Conservation (phyloP, 2,888 invertebrate species). For the Prenolepis imparis region DNA sequence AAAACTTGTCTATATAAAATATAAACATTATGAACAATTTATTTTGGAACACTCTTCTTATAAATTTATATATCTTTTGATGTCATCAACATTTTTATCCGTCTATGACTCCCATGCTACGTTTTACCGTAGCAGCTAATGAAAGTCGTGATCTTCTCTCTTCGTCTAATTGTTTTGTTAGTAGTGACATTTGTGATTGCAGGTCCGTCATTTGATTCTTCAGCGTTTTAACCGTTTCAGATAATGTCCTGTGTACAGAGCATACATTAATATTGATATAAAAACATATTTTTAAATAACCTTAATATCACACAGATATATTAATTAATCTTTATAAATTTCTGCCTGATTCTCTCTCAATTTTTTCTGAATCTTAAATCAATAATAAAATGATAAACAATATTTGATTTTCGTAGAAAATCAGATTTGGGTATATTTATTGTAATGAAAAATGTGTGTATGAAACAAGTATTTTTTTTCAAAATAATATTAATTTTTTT, state of each 20-base stretch:
- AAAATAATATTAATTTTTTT: neutral
- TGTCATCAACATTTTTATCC: constrained; percentile 37
- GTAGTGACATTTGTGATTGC: constrained; percentile 88
- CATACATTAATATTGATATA: constrained; percentile 81
- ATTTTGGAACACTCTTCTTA: constrained; percentile 12
- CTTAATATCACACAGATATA: neutral
- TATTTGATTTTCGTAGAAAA: neutral
- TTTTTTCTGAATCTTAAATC: neutral
- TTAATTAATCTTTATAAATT: neutral
- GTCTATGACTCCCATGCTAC: constrained; percentile 80
- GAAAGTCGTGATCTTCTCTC: constrained; percentile 88
- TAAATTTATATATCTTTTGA: constrained; percentile 5
- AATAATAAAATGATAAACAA: neutral
- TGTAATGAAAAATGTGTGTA: neutral
- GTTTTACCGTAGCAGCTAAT: constrained; percentile 83
- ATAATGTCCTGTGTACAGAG: constrained; percentile 88
- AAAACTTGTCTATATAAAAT: constrained; percentile 34
- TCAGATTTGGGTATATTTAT: constrained; percentile 8
- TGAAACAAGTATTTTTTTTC: neutral
- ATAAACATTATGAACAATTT: constrained; percentile 9
- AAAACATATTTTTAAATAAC: neutral
- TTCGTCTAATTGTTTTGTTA: constrained; percentile 90
- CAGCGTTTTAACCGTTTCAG: constrained; percentile 92
- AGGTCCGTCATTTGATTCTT: constrained; percentile 91
- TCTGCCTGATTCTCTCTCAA: neutral